Evolutionary conservation across 2,113 vertebrate species (phyloP).

Genomic region (Phoxinus phoxinus): DNA sequence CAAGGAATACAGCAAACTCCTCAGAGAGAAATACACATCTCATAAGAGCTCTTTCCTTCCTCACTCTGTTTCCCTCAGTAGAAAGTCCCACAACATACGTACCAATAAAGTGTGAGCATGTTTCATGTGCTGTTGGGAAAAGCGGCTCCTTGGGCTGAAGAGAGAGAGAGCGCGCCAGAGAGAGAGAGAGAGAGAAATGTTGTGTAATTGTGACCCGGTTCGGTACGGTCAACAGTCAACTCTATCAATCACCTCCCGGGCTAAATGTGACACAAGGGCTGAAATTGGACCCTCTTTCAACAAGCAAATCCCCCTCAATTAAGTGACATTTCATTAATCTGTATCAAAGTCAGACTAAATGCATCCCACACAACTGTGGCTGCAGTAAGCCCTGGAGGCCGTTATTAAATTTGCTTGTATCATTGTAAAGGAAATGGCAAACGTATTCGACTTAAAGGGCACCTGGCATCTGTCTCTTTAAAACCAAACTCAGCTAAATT

Average conservation of each 20-base stretch:
- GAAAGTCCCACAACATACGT: constrained; percentile 31
- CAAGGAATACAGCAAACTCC: constrained; percentile 13
- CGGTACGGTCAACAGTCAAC: constrained; percentile 45
- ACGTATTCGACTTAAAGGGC: constrained; percentile 60
- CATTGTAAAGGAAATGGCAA: constrained; percentile 62
- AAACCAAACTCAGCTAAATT: constrained; percentile 62
- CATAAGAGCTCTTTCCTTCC: constrained; percentile 13
- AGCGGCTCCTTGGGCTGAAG: not conserved
- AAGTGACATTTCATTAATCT: constrained; percentile 66
- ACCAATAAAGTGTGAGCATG: constrained; percentile 3
- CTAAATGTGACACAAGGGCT: constrained; percentile 55
- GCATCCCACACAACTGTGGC: constrained; percentile 54
- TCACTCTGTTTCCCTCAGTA: constrained; percentile 19
- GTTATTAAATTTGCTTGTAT: constrained; percentile 62
- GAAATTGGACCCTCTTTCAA: constrained; percentile 57
- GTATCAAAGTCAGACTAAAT: constrained; percentile 61
- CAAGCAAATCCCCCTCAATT: constrained; percentile 60
- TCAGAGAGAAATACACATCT: constrained; percentile 31
- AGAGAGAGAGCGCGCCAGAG: not conserved
- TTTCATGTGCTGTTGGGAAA: constrained; percentile 23
- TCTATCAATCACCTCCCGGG: constrained; percentile 58
- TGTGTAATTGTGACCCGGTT: constrained; percentile 34
- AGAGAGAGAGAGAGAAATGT: not conserved
- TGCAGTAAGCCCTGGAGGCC: constrained; percentile 58
- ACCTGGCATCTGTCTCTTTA: constrained; percentile 61